Evolutionary conservation across 2,113 vertebrate genomes (phyloP), one percentile per base, ranked within the genome.

Genomic region (Saguinus imperator): DNA sequence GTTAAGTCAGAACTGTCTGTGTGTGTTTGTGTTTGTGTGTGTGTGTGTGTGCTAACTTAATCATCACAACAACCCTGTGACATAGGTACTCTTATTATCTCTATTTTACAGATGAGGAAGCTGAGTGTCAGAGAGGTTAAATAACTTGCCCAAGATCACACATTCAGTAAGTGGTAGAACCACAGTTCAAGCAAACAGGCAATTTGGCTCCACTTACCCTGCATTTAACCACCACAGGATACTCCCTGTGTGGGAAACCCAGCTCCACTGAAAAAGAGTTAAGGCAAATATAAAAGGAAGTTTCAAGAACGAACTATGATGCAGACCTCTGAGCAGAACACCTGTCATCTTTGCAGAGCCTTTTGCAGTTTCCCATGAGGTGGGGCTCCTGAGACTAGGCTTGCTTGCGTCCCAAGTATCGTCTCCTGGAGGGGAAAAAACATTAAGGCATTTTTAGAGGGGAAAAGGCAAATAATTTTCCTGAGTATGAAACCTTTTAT

Each of bases 231-330:
- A 40, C 40, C 13, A 27, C 27, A 57, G 16, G 37, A 91, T 64
- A n/a, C n/a, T 61, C 14, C 45, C 29, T 68, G 14, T 80, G 57
- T 48, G 43, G 43, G 45, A 85, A 80, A 76, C 10, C 18, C 37
- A 75, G 72, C 23, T 89, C 43, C 43, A 32, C 18, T 55, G 10
- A 64, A 81, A 89, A 81, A 89, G 32, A 55, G 32, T 75, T 80
- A 85, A 55, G 21, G 57, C 29, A 86, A 91, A 84, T 95, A 83
- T 64, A 93, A 66, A 85, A 77, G 52, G 75, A 93, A 86, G 35
- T n/a, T 27, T 90, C 0, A 21, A 93, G 87, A 92, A 76, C 35
- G 43, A 70, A 32, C 61, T 1, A 0, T 91, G 77, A 73, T 58
- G 20, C 21, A 61, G 29, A 29, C 17, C 43, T 81, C 35, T 45